Percentiles rank a stretch among this genome's conserved stretches.
Conservation (phyloP, 2,888 invertebrate species). For the Dendrolimus pini region DNA sequence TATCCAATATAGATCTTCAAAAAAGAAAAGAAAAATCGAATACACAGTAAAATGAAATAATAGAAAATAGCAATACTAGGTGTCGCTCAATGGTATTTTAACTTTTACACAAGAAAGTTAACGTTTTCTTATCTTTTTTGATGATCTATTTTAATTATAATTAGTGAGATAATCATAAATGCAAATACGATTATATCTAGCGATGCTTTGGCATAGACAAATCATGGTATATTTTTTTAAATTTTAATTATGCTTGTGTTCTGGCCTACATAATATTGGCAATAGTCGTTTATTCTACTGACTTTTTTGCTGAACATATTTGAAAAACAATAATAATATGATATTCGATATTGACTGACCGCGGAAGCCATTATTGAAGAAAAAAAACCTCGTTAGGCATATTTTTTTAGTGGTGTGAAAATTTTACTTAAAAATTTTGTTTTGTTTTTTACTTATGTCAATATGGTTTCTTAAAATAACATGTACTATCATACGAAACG, state of each 20-base stretch:
- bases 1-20: constrained; percentile 17
- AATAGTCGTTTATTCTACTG: constrained; percentile 1
- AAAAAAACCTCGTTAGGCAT: too few species aligned
- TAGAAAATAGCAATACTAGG: neutral
- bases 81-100: neutral
- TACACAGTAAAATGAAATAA: neutral
- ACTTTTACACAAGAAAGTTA: neutral
- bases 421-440: too few species aligned
- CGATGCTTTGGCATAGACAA: constrained; percentile 77
- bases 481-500: too few species aligned
- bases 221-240: constrained; percentile 54
- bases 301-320: too few species aligned
- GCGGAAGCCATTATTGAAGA: too few species aligned
- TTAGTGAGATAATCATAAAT: constrained; percentile 76
- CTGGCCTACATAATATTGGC: constrained; percentile 16
- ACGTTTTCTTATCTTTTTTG: neutral
- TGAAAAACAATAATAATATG: too few species aligned
- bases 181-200: constrained; percentile 73
- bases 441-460: too few species aligned
- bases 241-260: neutral
- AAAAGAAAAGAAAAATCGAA: neutral
- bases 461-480: too few species aligned
- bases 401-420: too few species aligned
- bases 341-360: too few species aligned
- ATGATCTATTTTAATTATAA: constrained; percentile 44